Evolutionary conservation across 2,888 invertebrate genomes (phyloP), one percentile per base, ranked within the genome.

Genomic region (Ephialtes manifestator): DNA sequence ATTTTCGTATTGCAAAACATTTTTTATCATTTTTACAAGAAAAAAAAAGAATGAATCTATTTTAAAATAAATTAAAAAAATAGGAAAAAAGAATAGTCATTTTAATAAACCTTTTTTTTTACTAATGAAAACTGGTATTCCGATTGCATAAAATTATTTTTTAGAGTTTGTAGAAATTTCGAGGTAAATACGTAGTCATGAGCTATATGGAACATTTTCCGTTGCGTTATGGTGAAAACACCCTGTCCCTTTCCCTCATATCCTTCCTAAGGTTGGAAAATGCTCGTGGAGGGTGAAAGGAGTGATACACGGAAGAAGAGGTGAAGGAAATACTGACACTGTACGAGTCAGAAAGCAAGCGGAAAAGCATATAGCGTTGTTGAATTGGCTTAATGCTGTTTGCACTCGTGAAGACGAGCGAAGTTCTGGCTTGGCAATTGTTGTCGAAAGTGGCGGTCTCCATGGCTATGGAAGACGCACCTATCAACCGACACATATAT

Each of bases 381-480:
- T 65, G 63, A 79, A 63, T 58, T 65, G 51, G 51, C 51, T 58
- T 51, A 76, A 65, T 79, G 71, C 48, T 58, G 71, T 53, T 31
- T 68, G 67, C 51, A 20, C 43, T 48, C 71, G 51, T 39, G 55
- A 65, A 68, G 18, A 43, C 28, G 48, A 65, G 70, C 53, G 28
- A 79, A 71, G 53, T 60, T 31, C 58, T 75, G 81, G 78, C 71
- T 63, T 28, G n/a, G 70, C 55, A 81, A 75, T 20, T 79, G 75
- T 8, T 20, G 46, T 31, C 31, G 78, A 79, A 71, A 79, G 53
- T 74, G 63, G 81, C 74, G 78, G 20, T 79, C 74, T 75, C 72
- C 74, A 24, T 81, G 24, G 75, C 75, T 48, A 39, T 58, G 79
- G 70, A 82, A 76, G 65, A 71, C 74, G 24, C 71, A 53, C 53